phyloP scores from a whole-genome alignment of 2,113 vertebrate species.

The Amblyornis subalaris region DNA sequence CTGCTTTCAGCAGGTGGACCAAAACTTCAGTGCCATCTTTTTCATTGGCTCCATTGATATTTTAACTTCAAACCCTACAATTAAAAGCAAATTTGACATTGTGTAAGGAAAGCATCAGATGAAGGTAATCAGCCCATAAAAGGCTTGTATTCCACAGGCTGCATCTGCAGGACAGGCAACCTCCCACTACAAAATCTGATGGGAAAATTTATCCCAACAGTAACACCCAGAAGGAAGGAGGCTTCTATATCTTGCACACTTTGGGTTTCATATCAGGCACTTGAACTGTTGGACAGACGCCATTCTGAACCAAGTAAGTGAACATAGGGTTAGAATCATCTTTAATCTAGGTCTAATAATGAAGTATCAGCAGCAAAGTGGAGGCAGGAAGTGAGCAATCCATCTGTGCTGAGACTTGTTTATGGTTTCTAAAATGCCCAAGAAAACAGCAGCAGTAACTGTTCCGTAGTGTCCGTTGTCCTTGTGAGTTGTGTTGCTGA shows the following conservation, averaged over 20 bases:
- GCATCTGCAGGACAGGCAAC: conserved; percentile 20
- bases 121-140: conserved; percentile 13
- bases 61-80: conserved; percentile 37
- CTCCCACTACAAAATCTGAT: conserved; percentile 19
- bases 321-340: conserved; percentile 69
- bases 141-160: not conserved
- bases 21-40: conserved; percentile 39
- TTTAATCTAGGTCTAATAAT: conserved; percentile 72
- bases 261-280: conserved; percentile 77
- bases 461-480: conserved; percentile 69
- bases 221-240: conserved; percentile 59
- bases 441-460: conserved; percentile 70
- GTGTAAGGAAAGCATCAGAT: conserved; percentile 41
- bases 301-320: conserved; percentile 75
- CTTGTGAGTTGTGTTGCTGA: conserved; percentile 76
- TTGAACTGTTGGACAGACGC: conserved; percentile 77
- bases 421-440: conserved; percentile 75
- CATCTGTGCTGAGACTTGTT: conserved; percentile 73
- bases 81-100: conserved; percentile 43
- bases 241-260: conserved; percentile 59
- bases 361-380: conserved; percentile 78
- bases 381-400: conserved; percentile 68
- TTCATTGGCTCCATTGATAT: not conserved
- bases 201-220: conserved; percentile 45
- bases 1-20: not conserved